phyloP scores from a whole-genome alignment of 2,113 vertebrate genomes.

The Pimephales promelas region DNA sequence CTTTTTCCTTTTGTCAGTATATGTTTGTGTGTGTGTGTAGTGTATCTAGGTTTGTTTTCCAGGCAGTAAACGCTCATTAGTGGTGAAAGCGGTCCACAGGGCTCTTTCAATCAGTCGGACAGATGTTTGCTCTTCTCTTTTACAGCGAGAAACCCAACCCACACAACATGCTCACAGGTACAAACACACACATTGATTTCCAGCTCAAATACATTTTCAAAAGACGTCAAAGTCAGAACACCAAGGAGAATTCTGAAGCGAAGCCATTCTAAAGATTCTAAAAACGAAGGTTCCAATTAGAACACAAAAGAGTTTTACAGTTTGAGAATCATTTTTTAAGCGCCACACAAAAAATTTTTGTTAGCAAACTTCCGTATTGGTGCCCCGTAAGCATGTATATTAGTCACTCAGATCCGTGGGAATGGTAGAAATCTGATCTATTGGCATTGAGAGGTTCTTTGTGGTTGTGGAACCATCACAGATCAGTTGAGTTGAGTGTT shows the following conservation, averaged over 20 bases:
- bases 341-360: background rate
- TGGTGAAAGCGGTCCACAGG: background rate
- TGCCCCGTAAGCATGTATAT: background rate
- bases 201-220: background rate
- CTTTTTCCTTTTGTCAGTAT: background rate
- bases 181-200: background rate
- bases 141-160: background rate
- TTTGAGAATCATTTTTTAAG: background rate
- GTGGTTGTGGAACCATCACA: background rate
- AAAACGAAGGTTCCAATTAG: constrained; percentile 3
- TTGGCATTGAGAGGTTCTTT: background rate
- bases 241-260: background rate
- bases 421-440: constrained; percentile 5
- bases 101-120: constrained; percentile 16
- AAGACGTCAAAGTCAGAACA: background rate
- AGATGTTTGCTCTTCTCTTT: constrained; percentile 25
- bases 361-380: background rate
- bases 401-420: background rate
- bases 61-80: constrained; percentile 45
- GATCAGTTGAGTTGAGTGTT: constrained; percentile 2
- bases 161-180: constrained; percentile 27
- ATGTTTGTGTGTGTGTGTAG: background rate
- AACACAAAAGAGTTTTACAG: background rate
- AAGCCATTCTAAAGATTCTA: background rate
- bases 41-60: constrained; percentile 39